Evolutionary conservation across 2,113 vertebrate genomes (phyloP).

Genomic region (Aldabrachelys gigantea): DNA sequence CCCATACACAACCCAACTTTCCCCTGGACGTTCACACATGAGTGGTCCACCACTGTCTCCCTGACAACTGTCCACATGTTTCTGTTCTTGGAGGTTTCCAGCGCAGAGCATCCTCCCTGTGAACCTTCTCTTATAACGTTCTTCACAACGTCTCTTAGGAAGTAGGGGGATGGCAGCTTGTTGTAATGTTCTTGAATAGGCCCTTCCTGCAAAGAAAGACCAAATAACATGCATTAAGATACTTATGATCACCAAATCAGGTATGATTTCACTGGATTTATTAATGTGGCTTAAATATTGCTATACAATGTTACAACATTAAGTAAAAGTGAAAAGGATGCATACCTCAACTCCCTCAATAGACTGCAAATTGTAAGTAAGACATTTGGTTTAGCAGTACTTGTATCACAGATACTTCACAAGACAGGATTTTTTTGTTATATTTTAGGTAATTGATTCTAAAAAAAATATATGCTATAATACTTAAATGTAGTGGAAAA

Average conservation of each 20-base stretch:
- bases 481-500: neutral
- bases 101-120: slow-evolving; percentile 97
- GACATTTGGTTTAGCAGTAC: neutral
- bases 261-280: neutral
- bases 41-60: slow-evolving; percentile 96
- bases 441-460: neutral
- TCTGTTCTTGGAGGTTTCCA: slow-evolving; percentile 82
- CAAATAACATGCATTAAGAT: neutral
- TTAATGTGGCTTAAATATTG: neutral
- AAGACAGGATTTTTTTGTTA: neutral
- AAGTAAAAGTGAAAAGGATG: neutral
- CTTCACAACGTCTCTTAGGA: slow-evolving; percentile 88
- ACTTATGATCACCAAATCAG: neutral
- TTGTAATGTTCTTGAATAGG: slow-evolving; percentile 96
- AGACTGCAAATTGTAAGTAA: neutral
- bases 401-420: neutral
- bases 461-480: neutral
- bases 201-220: slow-evolving; percentile 80
- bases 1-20: slow-evolving; percentile 92
- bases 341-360: neutral
- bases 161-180: slow-evolving; percentile 91
- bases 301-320: neutral
- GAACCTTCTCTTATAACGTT: slow-evolving; percentile 89
- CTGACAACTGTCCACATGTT: slow-evolving; percentile 94
- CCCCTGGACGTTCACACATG: slow-evolving; percentile 88